Evolutionary conservation across 2,888 invertebrate genomes (phyloP).

Genomic region (Phymatocera aterrima): DNA sequence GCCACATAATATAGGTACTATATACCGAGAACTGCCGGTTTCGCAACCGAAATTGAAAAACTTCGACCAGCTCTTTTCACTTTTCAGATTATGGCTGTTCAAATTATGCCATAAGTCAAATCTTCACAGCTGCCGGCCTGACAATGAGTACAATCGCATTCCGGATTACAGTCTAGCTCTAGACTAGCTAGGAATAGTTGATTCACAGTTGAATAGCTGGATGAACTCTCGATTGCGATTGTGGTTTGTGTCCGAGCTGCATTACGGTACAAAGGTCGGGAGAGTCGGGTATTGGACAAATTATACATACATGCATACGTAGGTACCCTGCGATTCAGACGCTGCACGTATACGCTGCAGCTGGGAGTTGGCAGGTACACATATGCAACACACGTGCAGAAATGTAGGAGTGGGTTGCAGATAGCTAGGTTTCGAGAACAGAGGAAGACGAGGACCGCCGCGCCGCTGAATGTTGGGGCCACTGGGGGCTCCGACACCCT

Average conservation of each 20-base stretch:
- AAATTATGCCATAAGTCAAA: too few relatives aligned
- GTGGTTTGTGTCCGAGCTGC: background rate
- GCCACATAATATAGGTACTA: too few relatives aligned
- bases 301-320: background rate
- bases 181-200: constrained; percentile 17
- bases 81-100: too few relatives aligned
- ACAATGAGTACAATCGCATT: too few relatives aligned
- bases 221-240: constrained; percentile 20
- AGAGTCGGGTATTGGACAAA: background rate
- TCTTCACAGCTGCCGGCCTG: too few relatives aligned
- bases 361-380: background rate
- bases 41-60: too few relatives aligned
- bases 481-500: background rate
- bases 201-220: constrained; percentile 27
- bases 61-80: too few relatives aligned
- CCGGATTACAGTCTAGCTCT: background rate
- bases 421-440: background rate
- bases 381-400: background rate
- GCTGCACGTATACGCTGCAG: background rate
- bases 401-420: background rate
- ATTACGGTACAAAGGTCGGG: background rate
- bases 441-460: background rate
- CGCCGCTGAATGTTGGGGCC: background rate
- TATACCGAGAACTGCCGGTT: too few relatives aligned
- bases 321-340: background rate